Evolutionary conservation across 2,113 vertebrate species (phyloP).

Genomic region (Rhinoptilus africanus): DNA sequence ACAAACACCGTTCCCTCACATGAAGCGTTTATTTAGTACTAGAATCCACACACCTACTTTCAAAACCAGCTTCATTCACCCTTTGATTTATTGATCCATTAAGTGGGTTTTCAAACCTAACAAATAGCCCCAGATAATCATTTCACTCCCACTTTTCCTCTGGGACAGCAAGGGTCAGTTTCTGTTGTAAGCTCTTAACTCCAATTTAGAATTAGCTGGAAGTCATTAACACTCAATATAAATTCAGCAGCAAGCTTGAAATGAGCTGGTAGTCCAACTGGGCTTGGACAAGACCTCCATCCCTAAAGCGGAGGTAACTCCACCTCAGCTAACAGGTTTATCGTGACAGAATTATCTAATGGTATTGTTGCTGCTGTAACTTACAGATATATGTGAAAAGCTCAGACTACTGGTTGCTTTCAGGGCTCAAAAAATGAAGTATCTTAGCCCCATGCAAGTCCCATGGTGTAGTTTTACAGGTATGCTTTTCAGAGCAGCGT

Average conservation of each 20-base stretch:
- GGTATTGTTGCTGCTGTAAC: background rate
- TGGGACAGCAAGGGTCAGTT: background rate
- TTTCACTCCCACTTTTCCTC: background rate
- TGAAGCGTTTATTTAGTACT: background rate
- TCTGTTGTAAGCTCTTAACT: conserved; percentile 2
- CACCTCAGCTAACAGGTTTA: background rate
- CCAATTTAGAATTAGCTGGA: conserved; percentile 24
- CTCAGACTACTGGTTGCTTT: background rate
- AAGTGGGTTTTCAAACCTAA: conserved; percentile 2
- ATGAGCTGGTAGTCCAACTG: background rate
- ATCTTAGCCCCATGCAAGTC: background rate
- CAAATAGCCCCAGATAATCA: background rate
- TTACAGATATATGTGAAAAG: background rate
- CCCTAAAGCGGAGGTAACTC: background rate
- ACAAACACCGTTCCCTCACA: background rate
- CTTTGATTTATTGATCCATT: conserved; percentile 29
- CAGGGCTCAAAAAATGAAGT: background rate
- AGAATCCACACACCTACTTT: background rate
- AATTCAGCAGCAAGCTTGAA: background rate
- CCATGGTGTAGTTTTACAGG: background rate
- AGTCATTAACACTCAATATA: conserved; percentile 28
- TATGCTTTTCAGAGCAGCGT: background rate
- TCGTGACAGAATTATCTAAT: background rate
- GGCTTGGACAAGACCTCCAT: background rate
- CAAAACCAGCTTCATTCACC: background rate